Conservation (phyloP, 2,797 vertebrate species). For the Chelonia mydas region DNA sequence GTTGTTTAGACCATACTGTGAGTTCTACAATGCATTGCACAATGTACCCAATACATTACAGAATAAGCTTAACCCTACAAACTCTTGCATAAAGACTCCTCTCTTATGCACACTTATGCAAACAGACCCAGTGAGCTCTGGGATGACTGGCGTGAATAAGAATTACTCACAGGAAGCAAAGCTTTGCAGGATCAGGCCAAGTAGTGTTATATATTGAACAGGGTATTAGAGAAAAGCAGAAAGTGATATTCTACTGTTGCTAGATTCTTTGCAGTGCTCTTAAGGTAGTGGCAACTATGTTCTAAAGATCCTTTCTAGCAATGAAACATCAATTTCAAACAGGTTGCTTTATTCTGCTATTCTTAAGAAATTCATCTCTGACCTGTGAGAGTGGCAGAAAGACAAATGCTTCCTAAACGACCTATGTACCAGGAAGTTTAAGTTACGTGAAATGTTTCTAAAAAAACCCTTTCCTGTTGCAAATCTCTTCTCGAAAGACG, state of each 20-base stretch:
- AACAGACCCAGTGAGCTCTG: not conserved
- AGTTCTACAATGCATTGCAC: not conserved
- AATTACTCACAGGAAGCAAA: constrained; percentile 9
- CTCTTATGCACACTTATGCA: constrained; percentile 53
- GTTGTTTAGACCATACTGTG: not conserved
- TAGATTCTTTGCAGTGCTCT: not conserved
- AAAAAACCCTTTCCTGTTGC: constrained; percentile 75
- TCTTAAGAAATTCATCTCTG: not conserved
- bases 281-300: not conserved
- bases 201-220: not conserved
- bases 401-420: constrained; percentile 57
- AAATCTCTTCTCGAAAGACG: constrained; percentile 39
- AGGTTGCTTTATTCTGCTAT: not conserved
- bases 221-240: not conserved
- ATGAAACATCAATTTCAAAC: constrained; percentile 25
- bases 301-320: not conserved
- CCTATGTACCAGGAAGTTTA: constrained; percentile 66
- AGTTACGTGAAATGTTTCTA: constrained; percentile 67
- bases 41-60: not conserved
- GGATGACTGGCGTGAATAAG: constrained; percentile 35
- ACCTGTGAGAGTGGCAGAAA: not conserved
- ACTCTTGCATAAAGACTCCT: constrained; percentile 58
- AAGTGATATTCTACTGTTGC: not conserved
- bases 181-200: not conserved
- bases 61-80: not conserved